A percentile compares a stretch with the other conserved stretches of the same genome.
phyloP scores from a whole-genome alignment of 2,113 vertebrate species.

The Cavia aperea region DNA sequence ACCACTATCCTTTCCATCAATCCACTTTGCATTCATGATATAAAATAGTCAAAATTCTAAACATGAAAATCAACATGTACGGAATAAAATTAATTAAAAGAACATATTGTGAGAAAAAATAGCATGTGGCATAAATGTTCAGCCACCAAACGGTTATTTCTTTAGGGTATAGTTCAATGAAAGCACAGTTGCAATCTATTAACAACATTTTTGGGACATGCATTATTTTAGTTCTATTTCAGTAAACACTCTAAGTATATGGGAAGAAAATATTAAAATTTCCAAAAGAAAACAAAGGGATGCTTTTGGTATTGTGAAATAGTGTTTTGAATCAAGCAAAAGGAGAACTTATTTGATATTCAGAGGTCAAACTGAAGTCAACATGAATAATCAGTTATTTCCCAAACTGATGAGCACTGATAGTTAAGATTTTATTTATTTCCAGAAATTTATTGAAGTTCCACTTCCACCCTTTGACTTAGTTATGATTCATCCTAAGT shows the following conservation, averaged over 20 bases:
- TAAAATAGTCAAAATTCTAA: neutral
- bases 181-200: neutral
- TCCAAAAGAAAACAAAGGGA: neutral
- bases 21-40: neutral
- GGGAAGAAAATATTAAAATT: neutral
- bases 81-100: slow-evolving; percentile 29
- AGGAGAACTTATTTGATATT: neutral
- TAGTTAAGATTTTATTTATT: neutral
- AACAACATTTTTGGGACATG: neutral
- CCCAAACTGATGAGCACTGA: neutral
- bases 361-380: neutral
- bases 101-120: slow-evolving; percentile 22
- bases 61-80: neutral
- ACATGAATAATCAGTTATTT: slow-evolving; percentile 12
- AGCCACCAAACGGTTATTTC: neutral
- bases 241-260: neutral
- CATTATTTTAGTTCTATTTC: neutral
- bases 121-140: neutral
- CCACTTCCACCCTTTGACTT: neutral
- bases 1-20: neutral
- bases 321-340: neutral
- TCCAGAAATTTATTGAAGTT: neutral
- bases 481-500: neutral
- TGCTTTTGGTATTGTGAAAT: neutral
- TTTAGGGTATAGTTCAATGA: neutral